These are phyloP conservation scores for Muscicapa adusta DNA, from an alignment of 2,113 vertebrate species.

Conservation along the genomic window DNA sequence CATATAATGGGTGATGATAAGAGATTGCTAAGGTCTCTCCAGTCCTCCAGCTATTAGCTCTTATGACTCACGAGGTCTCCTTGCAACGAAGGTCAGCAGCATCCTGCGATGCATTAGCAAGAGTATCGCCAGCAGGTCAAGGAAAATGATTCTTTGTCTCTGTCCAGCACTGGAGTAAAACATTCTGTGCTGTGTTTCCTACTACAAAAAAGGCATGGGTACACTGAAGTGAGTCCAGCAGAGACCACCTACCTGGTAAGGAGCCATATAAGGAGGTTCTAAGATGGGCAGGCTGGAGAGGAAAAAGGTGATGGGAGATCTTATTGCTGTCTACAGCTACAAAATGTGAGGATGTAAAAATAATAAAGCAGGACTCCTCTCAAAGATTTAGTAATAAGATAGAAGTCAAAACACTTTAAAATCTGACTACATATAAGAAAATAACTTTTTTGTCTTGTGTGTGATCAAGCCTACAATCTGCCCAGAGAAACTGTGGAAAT, in stretches of 20 bases:
- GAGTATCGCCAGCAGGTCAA: not conserved
- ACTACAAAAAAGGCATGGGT: not conserved
- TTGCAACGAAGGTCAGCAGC: not conserved
- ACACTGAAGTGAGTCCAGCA: not conserved
- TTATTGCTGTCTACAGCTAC: not conserved
- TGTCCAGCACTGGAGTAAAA: not conserved
- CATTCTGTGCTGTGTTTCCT: not conserved
- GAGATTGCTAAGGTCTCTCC: not conserved
- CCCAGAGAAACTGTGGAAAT: not conserved
- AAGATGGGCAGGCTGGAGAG: not conserved
- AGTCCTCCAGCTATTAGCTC: not conserved
- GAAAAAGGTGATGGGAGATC: not conserved
- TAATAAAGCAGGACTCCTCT: not conserved
- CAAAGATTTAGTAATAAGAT: not conserved
- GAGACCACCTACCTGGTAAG: not conserved
- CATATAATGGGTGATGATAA: not conserved
- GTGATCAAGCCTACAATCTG: accelerated
- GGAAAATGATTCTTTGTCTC: not conserved
- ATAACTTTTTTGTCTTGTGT: not conserved
- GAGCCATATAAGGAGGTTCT: not conserved
- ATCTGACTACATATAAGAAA: not conserved
- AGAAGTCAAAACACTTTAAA: not conserved
- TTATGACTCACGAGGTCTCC: not conserved
- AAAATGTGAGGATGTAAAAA: not conserved
- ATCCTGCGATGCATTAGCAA: not conserved